These are phyloP conservation scores for Anticlea derivata DNA, from an alignment of 2,888 invertebrate genomes.

Conservation along the genomic window DNA sequence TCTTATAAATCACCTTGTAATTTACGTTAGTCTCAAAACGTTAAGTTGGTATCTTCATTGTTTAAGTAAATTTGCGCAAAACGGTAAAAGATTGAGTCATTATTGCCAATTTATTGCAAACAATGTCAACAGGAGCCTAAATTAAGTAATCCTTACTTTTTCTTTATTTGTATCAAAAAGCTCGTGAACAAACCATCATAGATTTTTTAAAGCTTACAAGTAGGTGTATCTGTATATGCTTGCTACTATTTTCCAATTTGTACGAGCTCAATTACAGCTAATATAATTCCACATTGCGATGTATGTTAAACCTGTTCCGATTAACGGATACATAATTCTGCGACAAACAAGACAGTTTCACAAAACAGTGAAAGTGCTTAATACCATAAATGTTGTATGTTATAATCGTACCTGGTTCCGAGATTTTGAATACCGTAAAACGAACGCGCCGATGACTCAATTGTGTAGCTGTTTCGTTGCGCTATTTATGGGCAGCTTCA, in stretches of 20 bases:
- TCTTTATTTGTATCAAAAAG: too few species aligned
- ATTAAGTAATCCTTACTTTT: too few species aligned
- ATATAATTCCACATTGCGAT: slow-evolving; percentile 1
- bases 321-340: slow-evolving; percentile 19
- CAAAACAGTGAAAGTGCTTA: slow-evolving; percentile 35
- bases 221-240: too few species aligned
- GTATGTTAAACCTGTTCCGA: slow-evolving; percentile 13
- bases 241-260: slow-evolving; percentile 1
- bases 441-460: slow-evolving; percentile 21
- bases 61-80: too few species aligned
- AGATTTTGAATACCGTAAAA: slow-evolving; percentile 22
- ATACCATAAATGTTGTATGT: slow-evolving; percentile 34
- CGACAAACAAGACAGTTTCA: slow-evolving; percentile 26
- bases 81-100: too few species aligned
- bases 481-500: slow-evolving; percentile 30
- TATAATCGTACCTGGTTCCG: slow-evolving; percentile 15
- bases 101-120: too few species aligned
- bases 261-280: not conserved
- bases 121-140: too few species aligned
- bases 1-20: too few species aligned
- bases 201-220: too few species aligned
- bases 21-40: too few species aligned
- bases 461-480: slow-evolving; percentile 14
- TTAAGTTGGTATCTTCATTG: too few species aligned
- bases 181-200: too few species aligned